phyloP scores from a whole-genome alignment of 2,113 vertebrate genomes.

The Scalopus aquaticus region DNA sequence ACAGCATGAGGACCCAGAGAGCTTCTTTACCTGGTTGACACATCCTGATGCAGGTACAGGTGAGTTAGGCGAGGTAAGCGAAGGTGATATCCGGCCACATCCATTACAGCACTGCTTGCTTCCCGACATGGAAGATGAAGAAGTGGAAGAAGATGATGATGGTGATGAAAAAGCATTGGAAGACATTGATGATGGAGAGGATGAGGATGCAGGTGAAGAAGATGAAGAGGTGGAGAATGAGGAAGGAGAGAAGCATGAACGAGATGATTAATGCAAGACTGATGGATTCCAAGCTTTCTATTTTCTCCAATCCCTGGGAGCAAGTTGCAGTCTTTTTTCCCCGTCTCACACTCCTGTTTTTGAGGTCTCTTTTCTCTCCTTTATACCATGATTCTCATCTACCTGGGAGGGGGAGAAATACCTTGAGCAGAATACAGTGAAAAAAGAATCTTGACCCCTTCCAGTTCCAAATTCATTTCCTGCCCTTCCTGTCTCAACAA shows the following conservation, averaged over 20 bases:
- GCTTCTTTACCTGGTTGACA: slow-evolving; percentile 99
- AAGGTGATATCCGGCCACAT: slow-evolving; percentile 99
- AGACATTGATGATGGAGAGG: slow-evolving; percentile 98
- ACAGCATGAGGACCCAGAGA: slow-evolving; percentile 99
- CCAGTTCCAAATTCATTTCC: no score
- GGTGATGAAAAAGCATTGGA: slow-evolving; percentile 88
- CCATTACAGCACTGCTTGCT: slow-evolving; percentile 99
- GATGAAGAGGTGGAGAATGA: slow-evolving; percentile 96
- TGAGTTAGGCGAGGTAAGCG: slow-evolving; percentile 97
- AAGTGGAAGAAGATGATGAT: slow-evolving; percentile 96
- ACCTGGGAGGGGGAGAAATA: slow-evolving; percentile 84
- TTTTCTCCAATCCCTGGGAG: slow-evolving; percentile 93
- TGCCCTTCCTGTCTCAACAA: no score
- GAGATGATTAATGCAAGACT: slow-evolving; percentile 94
- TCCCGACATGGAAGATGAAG: slow-evolving; percentile 98
- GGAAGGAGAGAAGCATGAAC: slow-evolving; percentile 97
- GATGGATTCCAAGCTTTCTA: slow-evolving; percentile 89
- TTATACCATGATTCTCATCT: slow-evolving; percentile 88
- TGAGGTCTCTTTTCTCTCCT: slow-evolving; percentile 90
- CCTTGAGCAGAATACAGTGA: slow-evolving; percentile 86
- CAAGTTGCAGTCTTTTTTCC: slow-evolving; percentile 92
- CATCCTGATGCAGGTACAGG: slow-evolving; percentile 97
- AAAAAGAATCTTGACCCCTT: no score
- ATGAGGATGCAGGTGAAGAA: slow-evolving; percentile 96
- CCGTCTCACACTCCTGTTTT: no score